phyloP scores from a whole-genome alignment of 2,113 vertebrate species.

The Hipposideros armiger region DNA sequence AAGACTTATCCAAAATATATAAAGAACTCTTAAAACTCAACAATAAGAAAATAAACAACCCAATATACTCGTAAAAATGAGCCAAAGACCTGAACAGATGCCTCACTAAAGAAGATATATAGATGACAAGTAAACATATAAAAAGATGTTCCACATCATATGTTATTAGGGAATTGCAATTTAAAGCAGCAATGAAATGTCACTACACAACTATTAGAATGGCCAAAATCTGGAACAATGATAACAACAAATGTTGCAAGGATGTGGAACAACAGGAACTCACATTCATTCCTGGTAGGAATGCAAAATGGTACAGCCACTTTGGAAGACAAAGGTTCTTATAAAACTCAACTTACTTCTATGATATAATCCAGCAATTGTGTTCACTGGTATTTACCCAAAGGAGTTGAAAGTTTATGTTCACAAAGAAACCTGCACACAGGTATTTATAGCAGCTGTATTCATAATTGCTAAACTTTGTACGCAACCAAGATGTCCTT shows the following conservation, averaged over 20 bases:
- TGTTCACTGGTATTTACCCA: background rate
- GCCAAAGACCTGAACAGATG: background rate
- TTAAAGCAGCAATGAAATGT: background rate
- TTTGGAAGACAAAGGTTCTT: background rate
- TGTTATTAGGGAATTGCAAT: background rate
- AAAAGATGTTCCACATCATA: background rate
- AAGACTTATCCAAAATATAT: background rate
- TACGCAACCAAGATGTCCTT: background rate
- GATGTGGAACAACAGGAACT: background rate
- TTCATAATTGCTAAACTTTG: background rate
- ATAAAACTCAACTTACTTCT: background rate
- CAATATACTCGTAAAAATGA: background rate
- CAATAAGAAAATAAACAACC: background rate
- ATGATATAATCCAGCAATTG: background rate
- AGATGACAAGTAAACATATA: background rate
- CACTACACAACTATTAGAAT: background rate
- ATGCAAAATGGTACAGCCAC: background rate
- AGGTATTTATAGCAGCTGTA: background rate
- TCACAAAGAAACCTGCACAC: background rate
- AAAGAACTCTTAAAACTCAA: background rate
- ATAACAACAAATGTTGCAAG: background rate
- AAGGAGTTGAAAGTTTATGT: background rate
- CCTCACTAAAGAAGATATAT: background rate
- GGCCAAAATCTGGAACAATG: background rate
- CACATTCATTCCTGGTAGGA: background rate